Conservation (phyloP, 2,888 invertebrate genomes). For the Selenia dentaria region DNA sequence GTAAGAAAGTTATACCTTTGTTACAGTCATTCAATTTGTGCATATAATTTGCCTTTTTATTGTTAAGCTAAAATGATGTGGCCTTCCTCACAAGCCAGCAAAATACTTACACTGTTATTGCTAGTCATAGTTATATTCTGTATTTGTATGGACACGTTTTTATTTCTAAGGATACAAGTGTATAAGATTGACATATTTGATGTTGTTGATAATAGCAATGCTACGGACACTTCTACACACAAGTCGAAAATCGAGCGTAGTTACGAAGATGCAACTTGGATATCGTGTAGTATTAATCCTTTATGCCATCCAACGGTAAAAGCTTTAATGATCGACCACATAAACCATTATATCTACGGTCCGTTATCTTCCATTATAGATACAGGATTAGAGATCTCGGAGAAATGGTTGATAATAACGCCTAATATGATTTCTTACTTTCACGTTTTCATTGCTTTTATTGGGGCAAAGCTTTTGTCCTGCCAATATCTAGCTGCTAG, state of each 20-base stretch:
- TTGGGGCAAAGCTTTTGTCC: conserved; percentile 90
- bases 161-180: conserved; percentile 89
- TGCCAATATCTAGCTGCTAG: conserved; percentile 89
- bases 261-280: conserved; percentile 84
- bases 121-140: conserved; percentile 86
- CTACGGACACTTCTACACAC: conserved; percentile 56
- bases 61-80: conserved; percentile 84
- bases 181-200: conserved; percentile 84
- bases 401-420: conserved; percentile 86
- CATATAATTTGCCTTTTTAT: conserved; percentile 9
- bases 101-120: conserved; percentile 85
- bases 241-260: conserved; percentile 40
- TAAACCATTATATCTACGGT: conserved; percentile 93
- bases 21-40: conserved; percentile 13
- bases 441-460: conserved; percentile 90
- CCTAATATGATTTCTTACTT: conserved; percentile 93
- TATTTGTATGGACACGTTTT: conserved; percentile 88
- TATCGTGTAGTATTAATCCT: conserved; percentile 90
- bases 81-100: conserved; percentile 89
- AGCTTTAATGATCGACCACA: conserved; percentile 91
- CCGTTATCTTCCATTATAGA: conserved; percentile 91
- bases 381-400: conserved; percentile 86
- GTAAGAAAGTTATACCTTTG: conserved; percentile 3
- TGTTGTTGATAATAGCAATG: conserved; percentile 36
- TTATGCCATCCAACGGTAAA: conserved; percentile 93